Base-by-base conservation (phyloP, 2,888 invertebrate species). In the Pachydiplax longipennis region DNA sequence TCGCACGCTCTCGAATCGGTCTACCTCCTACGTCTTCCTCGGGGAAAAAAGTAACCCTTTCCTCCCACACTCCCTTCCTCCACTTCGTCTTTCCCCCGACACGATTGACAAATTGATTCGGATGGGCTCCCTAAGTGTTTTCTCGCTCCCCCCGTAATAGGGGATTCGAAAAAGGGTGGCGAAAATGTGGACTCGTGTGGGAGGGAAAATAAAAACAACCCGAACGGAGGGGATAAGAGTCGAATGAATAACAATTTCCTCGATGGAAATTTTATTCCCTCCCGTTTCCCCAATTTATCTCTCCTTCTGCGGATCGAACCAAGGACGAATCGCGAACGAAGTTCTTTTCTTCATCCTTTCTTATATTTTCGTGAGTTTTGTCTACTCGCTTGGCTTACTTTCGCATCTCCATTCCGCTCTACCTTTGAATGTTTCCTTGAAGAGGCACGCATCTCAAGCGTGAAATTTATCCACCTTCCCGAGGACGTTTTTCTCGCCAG, bases 31-130 rank as follows among this genome's bases (percentile, higher is more conserved):
- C n/a, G 48, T 40, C 18, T 83, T 53, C 83, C 25, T 53, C 31
- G n/a, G 0, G 2, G 6, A 37, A 37, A 81, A 37, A 81, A 37
- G 37, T 40, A 81, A 81, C 25, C 53, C 82, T 53, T 25, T 12
- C 37, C 81, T 44, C 81, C 48, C 83, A 48, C 53, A n/a, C 83
- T 83, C 53, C 83, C 81, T 25, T 37, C 37, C 48, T 53, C 53
- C 31, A 53, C 83, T 58, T 18, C 83, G 83, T 83, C 83, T 83
- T 58, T 35, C 53, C 53, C 53, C 53, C 83, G 83, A 83, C 83
- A 83, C 83, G 83, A 83, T 83, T 83, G 83, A 83, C 83, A 83
- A 83, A 83, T 83, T 83, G 83, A 83, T 83, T 83, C 83, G 83
- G 83, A 83, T 58, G 83, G 83, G 83, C 35, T 35, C 35, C 83